Evolutionary conservation across 2,113 vertebrate species (phyloP).

Genomic region (Sceloporus tristichus): DNA sequence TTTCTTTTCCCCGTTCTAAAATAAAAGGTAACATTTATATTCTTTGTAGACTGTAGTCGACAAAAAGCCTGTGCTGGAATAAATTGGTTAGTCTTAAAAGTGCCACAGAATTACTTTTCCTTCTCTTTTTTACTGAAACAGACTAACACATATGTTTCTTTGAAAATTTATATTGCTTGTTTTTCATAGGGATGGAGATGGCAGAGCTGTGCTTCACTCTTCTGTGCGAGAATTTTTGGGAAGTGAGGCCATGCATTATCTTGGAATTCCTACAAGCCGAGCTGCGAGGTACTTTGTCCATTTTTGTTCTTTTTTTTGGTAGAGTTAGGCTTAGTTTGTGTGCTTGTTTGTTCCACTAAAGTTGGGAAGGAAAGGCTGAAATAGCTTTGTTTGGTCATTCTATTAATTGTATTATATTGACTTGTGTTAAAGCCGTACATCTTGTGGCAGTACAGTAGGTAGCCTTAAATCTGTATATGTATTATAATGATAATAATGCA

Average conservation of each 20-base stretch:
- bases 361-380: background rate
- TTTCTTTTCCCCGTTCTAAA: slow-evolving; percentile 26
- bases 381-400: background rate
- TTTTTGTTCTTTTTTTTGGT: slow-evolving; percentile 33
- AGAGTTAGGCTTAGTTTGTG: background rate
- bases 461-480: background rate
- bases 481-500: too few species aligned
- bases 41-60: background rate
- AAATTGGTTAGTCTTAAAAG: too few species aligned
- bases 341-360: background rate
- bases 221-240: slow-evolving; percentile 86
- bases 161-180: slow-evolving; percentile 19
- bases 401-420: background rate
- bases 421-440: slow-evolving; percentile 6
- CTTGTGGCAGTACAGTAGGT: background rate
- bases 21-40: background rate
- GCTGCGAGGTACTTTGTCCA: slow-evolving; percentile 78
- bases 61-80: too few species aligned
- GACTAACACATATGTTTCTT: too few species aligned
- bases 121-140: too few species aligned
- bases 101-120: too few species aligned
- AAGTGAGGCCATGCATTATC: slow-evolving; percentile 84
- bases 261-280: slow-evolving; percentile 86
- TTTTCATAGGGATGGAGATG: slow-evolving; percentile 79
- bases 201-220: slow-evolving; percentile 83